A percentile compares a stretch with the other conserved stretches of the same genome.
These are phyloP conservation scores for Junco hyemalis DNA, from an alignment of 2,113 vertebrate genomes.

Conservation along the genomic window DNA sequence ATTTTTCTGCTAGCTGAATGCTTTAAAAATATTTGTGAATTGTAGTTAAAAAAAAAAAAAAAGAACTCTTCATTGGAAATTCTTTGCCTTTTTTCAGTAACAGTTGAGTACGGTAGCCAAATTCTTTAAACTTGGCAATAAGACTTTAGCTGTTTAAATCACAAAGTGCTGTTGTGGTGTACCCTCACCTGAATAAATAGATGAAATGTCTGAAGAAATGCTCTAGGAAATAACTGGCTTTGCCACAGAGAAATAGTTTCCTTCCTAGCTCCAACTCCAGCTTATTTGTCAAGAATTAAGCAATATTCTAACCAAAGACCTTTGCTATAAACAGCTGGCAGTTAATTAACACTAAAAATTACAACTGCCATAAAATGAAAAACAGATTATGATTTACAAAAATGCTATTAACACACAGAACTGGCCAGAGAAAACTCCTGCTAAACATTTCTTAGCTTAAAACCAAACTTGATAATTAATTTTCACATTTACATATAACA, in stretches of 20 bases:
- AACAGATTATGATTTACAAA: background rate
- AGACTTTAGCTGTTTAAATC: background rate
- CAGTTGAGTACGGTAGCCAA: background rate
- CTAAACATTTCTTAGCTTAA: background rate
- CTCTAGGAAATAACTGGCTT: background rate
- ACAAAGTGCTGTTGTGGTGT: background rate
- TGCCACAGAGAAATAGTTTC: background rate
- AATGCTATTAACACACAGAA: background rate
- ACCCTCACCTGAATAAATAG: background rate
- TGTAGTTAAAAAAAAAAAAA: background rate
- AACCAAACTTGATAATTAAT: background rate
- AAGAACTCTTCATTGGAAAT: background rate
- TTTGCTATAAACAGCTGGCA: background rate
- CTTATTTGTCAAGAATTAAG: background rate
- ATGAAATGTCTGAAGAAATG: background rate
- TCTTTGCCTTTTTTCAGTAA: background rate
- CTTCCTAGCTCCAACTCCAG: background rate
- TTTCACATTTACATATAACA: background rate
- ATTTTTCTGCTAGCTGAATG: background rate
- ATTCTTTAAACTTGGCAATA: background rate
- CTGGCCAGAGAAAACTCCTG: background rate
- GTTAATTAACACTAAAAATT: slow-evolving; percentile 21
- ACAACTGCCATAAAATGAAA: background rate
- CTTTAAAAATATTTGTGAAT: background rate
- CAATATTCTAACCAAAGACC: background rate